Conservation (phyloP, 1,140 invertebrate genomes). For the Apis florea region DNA sequence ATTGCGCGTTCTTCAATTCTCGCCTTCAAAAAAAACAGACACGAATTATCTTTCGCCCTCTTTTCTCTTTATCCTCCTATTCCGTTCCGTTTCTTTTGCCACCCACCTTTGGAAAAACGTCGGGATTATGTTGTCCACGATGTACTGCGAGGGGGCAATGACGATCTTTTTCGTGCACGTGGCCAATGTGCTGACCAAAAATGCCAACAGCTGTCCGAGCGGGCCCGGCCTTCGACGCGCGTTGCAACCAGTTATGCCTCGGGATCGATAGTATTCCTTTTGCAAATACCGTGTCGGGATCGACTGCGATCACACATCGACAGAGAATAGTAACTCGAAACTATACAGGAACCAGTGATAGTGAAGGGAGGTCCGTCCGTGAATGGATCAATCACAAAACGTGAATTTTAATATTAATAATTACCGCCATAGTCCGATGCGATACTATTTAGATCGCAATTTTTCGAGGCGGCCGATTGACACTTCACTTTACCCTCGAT, state of each 20-base stretch:
- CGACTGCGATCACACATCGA: conserved; percentile 56
- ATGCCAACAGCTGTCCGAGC: conserved; percentile 67
- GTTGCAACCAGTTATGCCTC: conserved; percentile 43
- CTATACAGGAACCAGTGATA: conserved; percentile 28
- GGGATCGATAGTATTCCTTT: conserved; percentile 66
- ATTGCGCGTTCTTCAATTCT: conserved; percentile 59
- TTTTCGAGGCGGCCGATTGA: conserved; percentile 47
- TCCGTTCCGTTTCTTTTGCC: neutral
- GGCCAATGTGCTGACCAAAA: conserved; percentile 64
- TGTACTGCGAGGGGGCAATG: conserved; percentile 65
- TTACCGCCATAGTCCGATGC: conserved; percentile 61
- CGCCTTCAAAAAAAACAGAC: conserved; percentile 18
- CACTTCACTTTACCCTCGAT: conserved; percentile 45
- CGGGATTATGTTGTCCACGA: conserved; percentile 62
- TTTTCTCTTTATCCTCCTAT: neutral
- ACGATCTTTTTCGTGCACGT: conserved; percentile 67
- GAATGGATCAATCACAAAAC: too few species aligned
- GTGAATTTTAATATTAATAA: neutral
- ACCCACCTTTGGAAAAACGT: conserved; percentile 63
- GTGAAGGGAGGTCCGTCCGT: too few species aligned
- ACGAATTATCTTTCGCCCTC: neutral
- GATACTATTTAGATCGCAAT: conserved; percentile 50
- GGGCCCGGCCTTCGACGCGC: conserved; percentile 65
- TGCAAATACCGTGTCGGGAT: conserved; percentile 62
- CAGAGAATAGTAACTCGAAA: conserved; percentile 65